Evolutionary conservation across 2,113 vertebrate genomes (phyloP).

Genomic region (Hystrix brachyura): DNA sequence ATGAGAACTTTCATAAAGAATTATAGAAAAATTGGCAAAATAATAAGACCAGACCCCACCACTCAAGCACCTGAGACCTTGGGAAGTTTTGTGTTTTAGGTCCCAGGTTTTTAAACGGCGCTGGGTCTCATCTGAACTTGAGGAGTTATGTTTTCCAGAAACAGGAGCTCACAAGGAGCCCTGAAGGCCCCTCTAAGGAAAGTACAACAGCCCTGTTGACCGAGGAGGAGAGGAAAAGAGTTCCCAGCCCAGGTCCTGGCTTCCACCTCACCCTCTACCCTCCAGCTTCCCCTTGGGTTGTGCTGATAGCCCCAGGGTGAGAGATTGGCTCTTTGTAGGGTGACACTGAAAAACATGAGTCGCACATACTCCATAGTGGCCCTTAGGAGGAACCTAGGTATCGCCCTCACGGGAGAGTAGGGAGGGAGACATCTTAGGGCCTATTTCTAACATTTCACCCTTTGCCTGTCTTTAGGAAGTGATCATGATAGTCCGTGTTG

Average conservation of each 20-base stretch:
- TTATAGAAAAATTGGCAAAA: neutral
- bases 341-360: neutral
- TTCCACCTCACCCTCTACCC: neutral
- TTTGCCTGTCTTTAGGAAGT: neutral
- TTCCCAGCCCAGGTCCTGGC: neutral
- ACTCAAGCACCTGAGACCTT: neutral
- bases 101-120: conserved; percentile 3
- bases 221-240: neutral
- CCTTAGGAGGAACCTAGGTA: neutral
- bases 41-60: neutral
- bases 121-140: neutral
- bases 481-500: neutral
- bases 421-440: accelerated
- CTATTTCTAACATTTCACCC: neutral
- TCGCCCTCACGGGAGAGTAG: neutral
- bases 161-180: neutral
- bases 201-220: neutral
- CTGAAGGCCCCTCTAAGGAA: neutral
- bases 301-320: too few species aligned
- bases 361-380: neutral
- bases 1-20: neutral
- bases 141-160: neutral
- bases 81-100: neutral
- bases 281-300: neutral
- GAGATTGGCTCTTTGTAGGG: neutral